Evolutionary conservation across 2,888 invertebrate genomes (phyloP).

Genomic region (Papilio elwesi): DNA sequence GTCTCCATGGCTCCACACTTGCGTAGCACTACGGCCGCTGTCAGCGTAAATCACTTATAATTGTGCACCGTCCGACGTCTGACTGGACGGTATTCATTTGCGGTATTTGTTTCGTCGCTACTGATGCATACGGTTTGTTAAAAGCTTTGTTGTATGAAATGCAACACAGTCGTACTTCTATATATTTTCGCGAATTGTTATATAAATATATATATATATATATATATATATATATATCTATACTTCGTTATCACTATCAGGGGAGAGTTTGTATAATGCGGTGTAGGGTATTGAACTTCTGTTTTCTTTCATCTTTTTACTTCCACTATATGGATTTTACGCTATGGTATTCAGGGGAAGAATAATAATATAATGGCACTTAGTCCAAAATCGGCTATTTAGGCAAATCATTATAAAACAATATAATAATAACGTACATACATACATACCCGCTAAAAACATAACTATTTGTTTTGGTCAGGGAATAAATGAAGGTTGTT

Average conservation of each 20-base stretch:
- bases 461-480: too few relatives aligned
- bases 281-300: too few relatives aligned
- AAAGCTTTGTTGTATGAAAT: not conserved
- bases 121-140: not conserved
- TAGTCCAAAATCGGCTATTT: too few relatives aligned
- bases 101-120: not conserved
- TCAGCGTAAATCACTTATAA: constrained; percentile 36
- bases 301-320: too few relatives aligned
- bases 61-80: constrained; percentile 9
- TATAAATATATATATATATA: too few relatives aligned
- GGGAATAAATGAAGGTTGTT: not conserved
- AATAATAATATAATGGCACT: too few relatives aligned
- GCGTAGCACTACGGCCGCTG: constrained; percentile 6
- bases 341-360: too few relatives aligned
- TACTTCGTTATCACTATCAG: constrained; percentile 4
- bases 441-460: too few relatives aligned
- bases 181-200: not conserved
- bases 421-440: too few relatives aligned
- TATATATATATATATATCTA: too few relatives aligned
- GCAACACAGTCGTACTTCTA: not conserved
- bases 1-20: not conserved
- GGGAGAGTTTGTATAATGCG: not conserved
- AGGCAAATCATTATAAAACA: too few relatives aligned
- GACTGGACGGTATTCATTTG: constrained; percentile 20
- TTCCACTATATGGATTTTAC: too few relatives aligned